Base-by-base conservation (phyloP, 2,888 invertebrate species). In the Ennomos quercinarius region DNA sequence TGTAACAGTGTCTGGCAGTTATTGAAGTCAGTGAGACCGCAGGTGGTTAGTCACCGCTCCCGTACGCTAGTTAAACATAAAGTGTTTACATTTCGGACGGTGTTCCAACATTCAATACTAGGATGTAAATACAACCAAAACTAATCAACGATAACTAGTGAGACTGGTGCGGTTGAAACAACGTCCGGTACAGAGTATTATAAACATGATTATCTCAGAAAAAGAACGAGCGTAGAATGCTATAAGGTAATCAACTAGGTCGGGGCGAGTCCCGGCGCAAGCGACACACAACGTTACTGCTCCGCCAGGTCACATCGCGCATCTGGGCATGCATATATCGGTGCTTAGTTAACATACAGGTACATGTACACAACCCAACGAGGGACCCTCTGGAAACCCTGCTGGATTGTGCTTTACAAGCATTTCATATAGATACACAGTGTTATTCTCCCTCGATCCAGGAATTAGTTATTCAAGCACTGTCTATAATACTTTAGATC, bases 271-370 rank as follows among this genome's bases (percentile, higher is more conserved):
- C 53, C 45, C 53, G 40, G 42, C 46, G 36, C 49, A 49, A 58
- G 53, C 58, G 65, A 67, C 64, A 63, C 64, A 67, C 66, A 65
- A 61, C 66, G 61, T 61, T 67, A 61, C 67, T 63, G 59, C 54
- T 61, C 68, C 66, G 61, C 17, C 50, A 51, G 35, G 27, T 52
- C 49, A 60, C 59, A 56, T 42, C 44, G 37, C 43, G 44, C 52
- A 62, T 61, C 85, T 84, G 86, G 86, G 85, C 87, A 88, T 88
- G 87, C 87, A 87, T 83, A 87, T 83, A 78, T 78, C 72, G 74
- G 65, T 62, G 68, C 64, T 60, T 57, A 67, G 68, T 62, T 63
- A 60, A 60, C 59, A 61, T 57, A 58, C 39, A 56, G 53, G 46
- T 52, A 60, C 42, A 57, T 61, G 64, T 56, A 48, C 41, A n/a